These are phyloP conservation scores for Lysandra coridon DNA, from an alignment of 2,888 invertebrate species.

Conservation along the genomic window DNA sequence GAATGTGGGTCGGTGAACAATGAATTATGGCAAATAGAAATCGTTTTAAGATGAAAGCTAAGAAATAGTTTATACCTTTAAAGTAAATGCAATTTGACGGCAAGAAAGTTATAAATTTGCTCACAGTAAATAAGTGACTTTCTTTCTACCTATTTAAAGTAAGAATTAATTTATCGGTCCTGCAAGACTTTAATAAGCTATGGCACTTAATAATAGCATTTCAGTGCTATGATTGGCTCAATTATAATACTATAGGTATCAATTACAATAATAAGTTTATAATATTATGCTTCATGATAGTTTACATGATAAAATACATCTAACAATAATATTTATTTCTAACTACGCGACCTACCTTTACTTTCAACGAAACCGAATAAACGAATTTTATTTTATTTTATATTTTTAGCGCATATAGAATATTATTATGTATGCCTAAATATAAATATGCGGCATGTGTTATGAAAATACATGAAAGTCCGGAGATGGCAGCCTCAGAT, in stretches of 20 bases:
- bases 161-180: neutral
- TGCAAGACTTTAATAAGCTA: neutral
- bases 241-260: neutral
- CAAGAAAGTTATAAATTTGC: neutral
- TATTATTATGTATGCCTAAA: neutral
- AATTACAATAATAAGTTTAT: neutral
- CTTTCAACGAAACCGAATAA: neutral
- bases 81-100: neutral
- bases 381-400: neutral
- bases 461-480: slow-evolving; percentile 19
- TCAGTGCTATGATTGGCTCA: neutral
- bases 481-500: neutral
- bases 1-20: slow-evolving; percentile 30
- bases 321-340: neutral
- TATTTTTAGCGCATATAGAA: neutral
- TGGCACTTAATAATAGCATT: neutral
- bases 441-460: neutral
- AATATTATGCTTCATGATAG: no score
- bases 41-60: slow-evolving; percentile 30
- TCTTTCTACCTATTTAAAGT: neutral
- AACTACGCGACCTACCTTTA: neutral
- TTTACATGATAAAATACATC: neutral
- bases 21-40: slow-evolving; percentile 31
- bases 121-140: neutral
- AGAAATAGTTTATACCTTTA: slow-evolving; percentile 24